These are phyloP conservation scores for Argyrosomus regius DNA, from an alignment of 2,797 vertebrate species.

Conservation along the genomic window DNA sequence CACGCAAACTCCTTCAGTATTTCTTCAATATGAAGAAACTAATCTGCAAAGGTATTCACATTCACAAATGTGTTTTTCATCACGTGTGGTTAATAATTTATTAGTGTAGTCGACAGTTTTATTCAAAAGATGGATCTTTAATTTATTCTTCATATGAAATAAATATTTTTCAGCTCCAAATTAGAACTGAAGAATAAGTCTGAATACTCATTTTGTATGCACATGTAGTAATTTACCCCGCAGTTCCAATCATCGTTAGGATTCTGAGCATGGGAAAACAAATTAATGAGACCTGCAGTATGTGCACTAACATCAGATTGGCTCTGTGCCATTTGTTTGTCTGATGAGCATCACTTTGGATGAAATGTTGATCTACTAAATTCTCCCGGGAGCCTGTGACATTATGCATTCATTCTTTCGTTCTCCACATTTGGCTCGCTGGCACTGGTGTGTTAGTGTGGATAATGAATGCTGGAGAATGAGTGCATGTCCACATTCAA, in stretches of 20 bases:
- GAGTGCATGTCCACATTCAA: background rate
- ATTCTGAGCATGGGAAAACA: conserved; percentile 14
- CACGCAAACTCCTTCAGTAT: background rate
- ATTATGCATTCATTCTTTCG: conserved; percentile 18
- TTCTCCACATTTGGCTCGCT: conserved; percentile 12
- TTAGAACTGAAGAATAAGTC: background rate
- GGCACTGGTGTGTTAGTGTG: conserved; percentile 1
- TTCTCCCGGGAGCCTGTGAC: conserved; percentile 26
- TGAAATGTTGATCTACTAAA: conserved; percentile 44
- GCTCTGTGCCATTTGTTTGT: conserved; percentile 34
- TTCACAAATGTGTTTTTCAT: background rate
- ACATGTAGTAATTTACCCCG: background rate
- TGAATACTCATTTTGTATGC: background rate
- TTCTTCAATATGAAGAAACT: background rate
- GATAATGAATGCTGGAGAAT: conserved; percentile 17
- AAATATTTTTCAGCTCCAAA: background rate
- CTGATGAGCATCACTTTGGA: conserved; percentile 32
- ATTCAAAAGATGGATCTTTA: background rate
- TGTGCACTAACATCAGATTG: conserved; percentile 22
- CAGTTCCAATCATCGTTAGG: background rate
- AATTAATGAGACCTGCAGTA: conserved; percentile 11
- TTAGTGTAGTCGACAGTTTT: background rate
- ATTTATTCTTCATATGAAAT: background rate
- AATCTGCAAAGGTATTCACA: background rate
- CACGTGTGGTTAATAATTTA: background rate